Percentiles rank a stretch among this genome's conserved stretches.
Conservation (phyloP, 2,797 vertebrate species). For the Sciaenops ocellatus region DNA sequence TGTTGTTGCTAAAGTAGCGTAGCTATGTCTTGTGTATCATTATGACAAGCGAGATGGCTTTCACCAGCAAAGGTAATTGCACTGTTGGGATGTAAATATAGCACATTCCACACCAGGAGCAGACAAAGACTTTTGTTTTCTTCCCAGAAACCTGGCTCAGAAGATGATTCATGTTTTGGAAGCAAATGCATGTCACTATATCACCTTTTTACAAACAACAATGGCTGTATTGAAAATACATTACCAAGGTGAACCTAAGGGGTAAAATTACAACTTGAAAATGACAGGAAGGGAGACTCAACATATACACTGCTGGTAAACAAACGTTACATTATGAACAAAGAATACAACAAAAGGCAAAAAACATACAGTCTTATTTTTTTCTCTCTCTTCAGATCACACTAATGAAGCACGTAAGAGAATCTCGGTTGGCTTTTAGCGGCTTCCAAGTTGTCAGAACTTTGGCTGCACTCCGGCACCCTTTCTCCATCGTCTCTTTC, state of each 20-base stretch:
- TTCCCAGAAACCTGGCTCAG: conserved; percentile 61
- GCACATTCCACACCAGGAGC: conserved; percentile 53
- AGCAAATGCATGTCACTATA: conserved; percentile 47
- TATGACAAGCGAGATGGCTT: conserved; percentile 72
- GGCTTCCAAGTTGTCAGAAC: conserved; percentile 62
- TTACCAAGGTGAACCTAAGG: conserved; percentile 45
- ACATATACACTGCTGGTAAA: conserved; percentile 29
- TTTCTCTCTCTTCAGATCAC: neutral
- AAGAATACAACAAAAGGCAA: conserved; percentile 9
- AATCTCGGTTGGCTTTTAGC: conserved; percentile 52
- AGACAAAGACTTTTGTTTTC: conserved; percentile 77
- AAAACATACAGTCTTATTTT: conserved; percentile 1
- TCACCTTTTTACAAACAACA: conserved; percentile 56
- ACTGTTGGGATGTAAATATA: conserved; percentile 78
- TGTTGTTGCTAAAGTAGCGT: conserved; percentile 61
- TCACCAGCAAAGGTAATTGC: conserved; percentile 78
- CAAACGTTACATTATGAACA: conserved; percentile 38
- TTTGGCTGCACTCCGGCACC: conserved; percentile 48
- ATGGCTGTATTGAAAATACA: conserved; percentile 31
- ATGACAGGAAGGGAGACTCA: conserved; percentile 15
- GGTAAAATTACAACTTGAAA: conserved; percentile 37
- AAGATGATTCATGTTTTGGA: conserved; percentile 67
- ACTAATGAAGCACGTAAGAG: conserved; percentile 44
- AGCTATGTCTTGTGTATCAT: conserved; percentile 75
- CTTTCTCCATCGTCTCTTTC: conserved; percentile 34